phyloP scores from a whole-genome alignment of 2,888 invertebrate genomes.

The Mythimna ferrago region DNA sequence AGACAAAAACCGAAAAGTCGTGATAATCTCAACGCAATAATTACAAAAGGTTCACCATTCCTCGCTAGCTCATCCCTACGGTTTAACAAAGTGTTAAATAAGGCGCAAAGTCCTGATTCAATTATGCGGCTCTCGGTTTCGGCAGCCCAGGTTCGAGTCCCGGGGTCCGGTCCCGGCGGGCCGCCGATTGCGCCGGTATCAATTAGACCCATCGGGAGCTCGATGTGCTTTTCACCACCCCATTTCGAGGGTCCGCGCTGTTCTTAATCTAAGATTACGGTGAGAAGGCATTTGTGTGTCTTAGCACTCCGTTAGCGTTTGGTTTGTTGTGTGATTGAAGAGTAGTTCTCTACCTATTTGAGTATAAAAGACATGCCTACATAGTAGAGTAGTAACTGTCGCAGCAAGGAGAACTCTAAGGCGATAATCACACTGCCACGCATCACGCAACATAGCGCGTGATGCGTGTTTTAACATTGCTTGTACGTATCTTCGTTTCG shows the following conservation, averaged over 20 bases:
- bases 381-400: too few species aligned
- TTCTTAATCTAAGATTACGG: constrained; percentile 38
- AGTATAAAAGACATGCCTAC: background rate
- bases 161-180: constrained; percentile 20
- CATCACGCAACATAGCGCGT: too few species aligned
- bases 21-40: constrained; percentile 1
- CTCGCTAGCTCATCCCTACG: background rate
- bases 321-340: too few species aligned
- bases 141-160: constrained; percentile 6
- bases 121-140: constrained; percentile 31
- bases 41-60: constrained; percentile 6
- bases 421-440: too few species aligned
- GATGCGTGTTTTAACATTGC: too few species aligned
- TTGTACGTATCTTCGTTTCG: too few species aligned
- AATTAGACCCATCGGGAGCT: constrained; percentile 41
- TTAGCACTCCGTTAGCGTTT: background rate
- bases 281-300: background rate
- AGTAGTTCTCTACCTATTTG: background rate
- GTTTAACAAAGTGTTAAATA: constrained; percentile 33
- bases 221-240: constrained; percentile 44
- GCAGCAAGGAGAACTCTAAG: too few species aligned
- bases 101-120: constrained; percentile 27
- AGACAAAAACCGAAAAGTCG: background rate
- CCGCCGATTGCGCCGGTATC: constrained; percentile 34
- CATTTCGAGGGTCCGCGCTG: constrained; percentile 7